Evolutionary conservation across 2,888 invertebrate genomes (phyloP).

Genomic region (Pteria penguin): DNA sequence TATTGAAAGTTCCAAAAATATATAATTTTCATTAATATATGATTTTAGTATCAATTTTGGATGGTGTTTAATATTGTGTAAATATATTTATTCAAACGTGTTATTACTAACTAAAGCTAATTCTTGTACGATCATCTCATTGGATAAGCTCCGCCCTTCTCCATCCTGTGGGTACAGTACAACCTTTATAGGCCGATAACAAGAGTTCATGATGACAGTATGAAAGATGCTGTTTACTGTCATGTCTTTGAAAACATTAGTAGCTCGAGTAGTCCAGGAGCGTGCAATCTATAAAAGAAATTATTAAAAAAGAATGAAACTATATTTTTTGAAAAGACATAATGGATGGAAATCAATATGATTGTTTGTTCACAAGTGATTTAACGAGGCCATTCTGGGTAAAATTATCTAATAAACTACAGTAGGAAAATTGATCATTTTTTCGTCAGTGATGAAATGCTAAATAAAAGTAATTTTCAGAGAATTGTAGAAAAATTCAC

Average conservation of each 20-base stretch:
- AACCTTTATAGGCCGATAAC: conserved; percentile 21
- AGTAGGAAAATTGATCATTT: too few relatives aligned
- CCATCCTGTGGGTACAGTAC: conserved; percentile 25
- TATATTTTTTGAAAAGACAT: too few relatives aligned
- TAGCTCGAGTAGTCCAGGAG: conserved; percentile 62
- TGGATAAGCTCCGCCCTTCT: conserved; percentile 13
- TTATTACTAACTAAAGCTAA: conserved; percentile 26
- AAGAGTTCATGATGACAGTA: conserved; percentile 49
- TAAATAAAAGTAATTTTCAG: too few relatives aligned
- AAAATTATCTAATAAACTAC: too few relatives aligned
- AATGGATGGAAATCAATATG: too few relatives aligned
- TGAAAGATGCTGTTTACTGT: conserved; percentile 46
- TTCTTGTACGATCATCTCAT: conserved; percentile 30
- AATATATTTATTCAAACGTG: not conserved
- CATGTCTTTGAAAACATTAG: conserved; percentile 54
- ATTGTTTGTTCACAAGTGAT: too few relatives aligned
- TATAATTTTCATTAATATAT: too few relatives aligned
- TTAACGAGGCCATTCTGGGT: too few relatives aligned
- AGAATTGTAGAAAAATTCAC: too few relatives aligned
- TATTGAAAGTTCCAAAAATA: too few relatives aligned
- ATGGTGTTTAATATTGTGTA: not conserved
- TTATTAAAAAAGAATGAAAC: not conserved
- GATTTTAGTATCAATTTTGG: too few relatives aligned
- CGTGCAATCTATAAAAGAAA: conserved; percentile 59
- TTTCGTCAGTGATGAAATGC: too few relatives aligned